Evolutionary conservation across 1,140 invertebrate species (phyloP), one percentile per base, ranked within the genome.

Genomic region (Protaetia brevitarsis): DNA sequence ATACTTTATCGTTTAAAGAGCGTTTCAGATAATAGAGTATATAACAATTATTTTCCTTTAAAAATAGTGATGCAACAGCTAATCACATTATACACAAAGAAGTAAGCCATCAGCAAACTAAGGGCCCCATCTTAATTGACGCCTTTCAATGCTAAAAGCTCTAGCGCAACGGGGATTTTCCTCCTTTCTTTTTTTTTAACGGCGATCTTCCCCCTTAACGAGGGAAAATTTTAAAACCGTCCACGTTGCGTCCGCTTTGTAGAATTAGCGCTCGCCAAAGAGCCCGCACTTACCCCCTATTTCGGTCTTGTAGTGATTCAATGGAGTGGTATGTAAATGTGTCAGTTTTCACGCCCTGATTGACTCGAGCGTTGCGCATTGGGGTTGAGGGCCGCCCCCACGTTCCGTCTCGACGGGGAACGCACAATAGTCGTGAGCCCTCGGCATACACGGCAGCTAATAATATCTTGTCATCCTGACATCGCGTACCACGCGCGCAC

Each of bases 271-370:
- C 41, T 64, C 51, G 23, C 23, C 37, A 28, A 21, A 65, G 28
- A 23, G 19, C 29, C 63, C 45, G 28, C 63, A 34, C 45, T 58
- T 57, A 34, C 45, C 63, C 45, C 45, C 30, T 19, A 11, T 58
- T 21, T n/a, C 27, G 26, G 66, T 41, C 67, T 69, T 68, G 71
- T 72, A 69, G 65, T 68, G 70, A 72, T 70, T 72, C 70, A 68
- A 73, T 72, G 67, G 72, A 66, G 65, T 67, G 74, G 71, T 73
- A 75, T 75, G 74, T 74, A 76, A 76, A 76, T 76, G 74, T 76
- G 74, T 76, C 74, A 76, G 71, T 74, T 76, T 76, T 76, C 74
- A 76, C 74, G 74, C 74, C 73, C 74, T 71, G 74, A 73, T 74
- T 76, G 74, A 76, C 73, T 73, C 66, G 68, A 69, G 69, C 60